phyloP scores from a whole-genome alignment of 2,888 invertebrate genomes.

The Stramonita haemastoma region DNA sequence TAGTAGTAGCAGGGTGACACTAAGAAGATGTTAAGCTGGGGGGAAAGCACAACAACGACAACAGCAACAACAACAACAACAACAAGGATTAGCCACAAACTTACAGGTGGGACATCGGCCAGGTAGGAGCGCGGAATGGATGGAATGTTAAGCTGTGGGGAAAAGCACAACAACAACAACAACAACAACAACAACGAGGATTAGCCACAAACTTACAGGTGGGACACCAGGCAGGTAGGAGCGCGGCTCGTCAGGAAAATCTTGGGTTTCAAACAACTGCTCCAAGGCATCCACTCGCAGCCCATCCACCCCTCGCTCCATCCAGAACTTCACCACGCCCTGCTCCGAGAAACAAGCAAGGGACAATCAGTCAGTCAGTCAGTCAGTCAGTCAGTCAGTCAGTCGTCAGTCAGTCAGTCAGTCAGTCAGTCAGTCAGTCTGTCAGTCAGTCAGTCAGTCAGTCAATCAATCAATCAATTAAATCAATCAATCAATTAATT shows the following conservation, averaged over 20 bases:
- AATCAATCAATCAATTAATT: too few species aligned
- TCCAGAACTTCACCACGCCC: slow-evolving; percentile 80
- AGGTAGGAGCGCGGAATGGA: slow-evolving; percentile 34
- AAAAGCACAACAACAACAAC: too few species aligned
- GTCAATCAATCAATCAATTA: too few species aligned
- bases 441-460: too few species aligned
- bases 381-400: too few species aligned
- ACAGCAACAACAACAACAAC: not conserved
- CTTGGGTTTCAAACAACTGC: slow-evolving; percentile 78
- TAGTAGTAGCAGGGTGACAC: too few species aligned
- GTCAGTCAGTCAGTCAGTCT: too few species aligned
- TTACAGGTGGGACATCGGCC: slow-evolving; percentile 21
- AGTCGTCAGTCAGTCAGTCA: too few species aligned
- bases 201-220: not conserved
- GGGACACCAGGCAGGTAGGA: slow-evolving; percentile 26
- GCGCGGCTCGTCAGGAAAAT: slow-evolving; percentile 57
- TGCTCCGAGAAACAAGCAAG: not conserved
- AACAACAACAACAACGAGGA: not conserved
- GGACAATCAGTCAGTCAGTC: not conserved
- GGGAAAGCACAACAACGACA: not conserved
- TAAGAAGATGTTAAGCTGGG: too few species aligned
- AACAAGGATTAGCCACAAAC: not conserved
- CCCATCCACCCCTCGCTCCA: slow-evolving; percentile 88
- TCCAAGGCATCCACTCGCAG: slow-evolving; percentile 91
- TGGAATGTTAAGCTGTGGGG: too few species aligned